These are phyloP conservation scores for Esperia sulphurella DNA, from an alignment of 2,888 invertebrate genomes.

Conservation along the genomic window DNA sequence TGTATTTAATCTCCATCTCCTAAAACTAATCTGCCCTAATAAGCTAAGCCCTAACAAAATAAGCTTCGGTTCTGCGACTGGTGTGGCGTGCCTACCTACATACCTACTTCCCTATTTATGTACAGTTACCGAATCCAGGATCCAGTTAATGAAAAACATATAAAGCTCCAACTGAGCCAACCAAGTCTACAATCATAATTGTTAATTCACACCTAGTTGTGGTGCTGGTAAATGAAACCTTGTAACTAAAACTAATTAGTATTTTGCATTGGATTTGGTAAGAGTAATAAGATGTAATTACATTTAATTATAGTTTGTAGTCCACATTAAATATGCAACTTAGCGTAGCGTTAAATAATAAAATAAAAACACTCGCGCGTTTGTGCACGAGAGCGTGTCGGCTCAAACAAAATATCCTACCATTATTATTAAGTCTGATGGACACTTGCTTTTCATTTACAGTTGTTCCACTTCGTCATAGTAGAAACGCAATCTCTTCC, in stretches of 20 bases:
- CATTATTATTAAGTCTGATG: slow-evolving; percentile 28
- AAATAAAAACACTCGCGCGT: slow-evolving; percentile 51
- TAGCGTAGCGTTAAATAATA: slow-evolving; percentile 54
- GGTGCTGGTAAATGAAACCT: background rate
- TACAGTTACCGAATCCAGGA: no score
- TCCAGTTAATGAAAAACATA: no score
- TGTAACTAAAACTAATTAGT: slow-evolving; percentile 7
- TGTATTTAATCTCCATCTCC: no score
- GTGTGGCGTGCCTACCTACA: no score
- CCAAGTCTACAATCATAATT: no score
- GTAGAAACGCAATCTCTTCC: slow-evolving; percentile 13
- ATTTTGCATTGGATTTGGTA: background rate
- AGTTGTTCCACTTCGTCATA: slow-evolving; percentile 15
- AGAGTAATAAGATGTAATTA: slow-evolving; percentile 10
- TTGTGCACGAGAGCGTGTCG: slow-evolving; percentile 64
- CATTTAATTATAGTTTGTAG: slow-evolving; percentile 15
- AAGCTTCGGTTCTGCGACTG: no score
- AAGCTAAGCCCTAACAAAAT: no score
- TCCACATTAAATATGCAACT: slow-evolving; percentile 22
- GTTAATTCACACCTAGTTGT: no score
- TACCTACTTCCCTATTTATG: no score
- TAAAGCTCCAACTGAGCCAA: no score
- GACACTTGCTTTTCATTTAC: slow-evolving; percentile 30
- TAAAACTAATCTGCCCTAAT: no score
- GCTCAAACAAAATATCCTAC: slow-evolving; percentile 45